A percentile compares a stretch with the other conserved stretches of the same genome.
These are phyloP conservation scores for Copidosoma floridanum DNA, from an alignment of 1,140 invertebrate species.

Conservation along the genomic window DNA sequence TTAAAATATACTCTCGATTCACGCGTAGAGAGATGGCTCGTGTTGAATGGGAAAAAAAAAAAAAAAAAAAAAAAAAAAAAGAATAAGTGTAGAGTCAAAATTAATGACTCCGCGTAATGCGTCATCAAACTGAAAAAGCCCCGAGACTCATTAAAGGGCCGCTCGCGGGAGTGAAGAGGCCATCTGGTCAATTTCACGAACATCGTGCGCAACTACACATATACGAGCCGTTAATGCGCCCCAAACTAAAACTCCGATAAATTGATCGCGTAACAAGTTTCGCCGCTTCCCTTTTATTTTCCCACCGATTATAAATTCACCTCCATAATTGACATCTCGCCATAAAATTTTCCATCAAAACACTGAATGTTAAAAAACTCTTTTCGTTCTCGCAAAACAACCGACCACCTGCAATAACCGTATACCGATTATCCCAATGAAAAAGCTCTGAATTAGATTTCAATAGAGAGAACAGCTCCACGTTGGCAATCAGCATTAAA, in stretches of 20 bases:
- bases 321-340: neutral
- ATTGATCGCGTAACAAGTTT: slow-evolving; percentile 5
- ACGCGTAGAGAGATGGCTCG: too few species aligned
- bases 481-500: slow-evolving; percentile 24
- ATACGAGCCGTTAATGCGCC: neutral
- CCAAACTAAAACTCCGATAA: slow-evolving; percentile 6
- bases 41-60: too few species aligned
- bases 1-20: slow-evolving; percentile 13
- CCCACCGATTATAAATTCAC: neutral
- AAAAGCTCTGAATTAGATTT: too few species aligned
- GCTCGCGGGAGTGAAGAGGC: slow-evolving; percentile 7
- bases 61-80: too few species aligned
- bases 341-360: too few species aligned
- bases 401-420: too few species aligned
- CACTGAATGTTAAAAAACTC: too few species aligned
- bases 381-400: too few species aligned
- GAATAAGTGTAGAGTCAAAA: too few species aligned
- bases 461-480: neutral
- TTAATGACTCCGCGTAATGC: slow-evolving; percentile 11
- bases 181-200: slow-evolving; percentile 22
- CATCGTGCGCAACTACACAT: neutral
- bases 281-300: neutral
- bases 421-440: too few species aligned
- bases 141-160: slow-evolving; percentile 14
- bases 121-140: slow-evolving; percentile 10